Evolutionary conservation across 2,888 invertebrate genomes (phyloP).

Genomic region (Minunthozetes semirufus): DNA sequence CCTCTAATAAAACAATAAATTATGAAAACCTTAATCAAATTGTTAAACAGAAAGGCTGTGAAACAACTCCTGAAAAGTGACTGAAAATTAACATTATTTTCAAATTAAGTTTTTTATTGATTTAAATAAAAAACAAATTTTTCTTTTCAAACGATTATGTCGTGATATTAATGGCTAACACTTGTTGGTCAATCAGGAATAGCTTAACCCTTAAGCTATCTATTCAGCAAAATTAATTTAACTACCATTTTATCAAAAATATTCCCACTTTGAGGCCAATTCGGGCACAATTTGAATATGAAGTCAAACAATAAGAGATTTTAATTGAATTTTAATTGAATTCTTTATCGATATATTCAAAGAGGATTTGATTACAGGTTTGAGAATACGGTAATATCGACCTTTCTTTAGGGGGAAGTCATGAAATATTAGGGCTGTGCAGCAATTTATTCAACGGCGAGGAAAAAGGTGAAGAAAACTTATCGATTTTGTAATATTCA

Average conservation of each 20-base stretch:
- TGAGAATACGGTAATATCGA: not conserved
- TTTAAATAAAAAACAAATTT: not conserved
- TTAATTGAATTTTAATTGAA: not conserved
- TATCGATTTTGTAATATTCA: not conserved
- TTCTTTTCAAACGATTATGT: not conserved
- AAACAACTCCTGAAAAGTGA: not conserved
- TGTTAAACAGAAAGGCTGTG: not conserved
- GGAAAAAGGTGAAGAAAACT: not conserved
- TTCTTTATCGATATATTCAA: not conserved
- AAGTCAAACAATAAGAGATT: not conserved
- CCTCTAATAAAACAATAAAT: not conserved
- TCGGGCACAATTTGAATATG: too few relatives aligned
- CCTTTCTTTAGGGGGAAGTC: too few relatives aligned
- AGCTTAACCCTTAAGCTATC: too few relatives aligned
- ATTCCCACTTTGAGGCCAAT: too few relatives aligned
- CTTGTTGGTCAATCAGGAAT: not conserved
- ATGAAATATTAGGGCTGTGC: too few relatives aligned
- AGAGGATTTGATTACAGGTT: conserved; percentile 5
- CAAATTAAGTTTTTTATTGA: not conserved
- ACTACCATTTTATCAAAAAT: too few relatives aligned
- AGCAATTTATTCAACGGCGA: not conserved
- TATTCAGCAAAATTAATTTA: too few relatives aligned
- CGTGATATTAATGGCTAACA: not conserved
- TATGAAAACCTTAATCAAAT: not conserved
- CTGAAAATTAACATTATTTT: not conserved